A percentile compares a stretch with the other conserved stretches of the same genome.
Conservation (phyloP, 2,888 invertebrate genomes). For the Polydrusus pterygomalis region DNA sequence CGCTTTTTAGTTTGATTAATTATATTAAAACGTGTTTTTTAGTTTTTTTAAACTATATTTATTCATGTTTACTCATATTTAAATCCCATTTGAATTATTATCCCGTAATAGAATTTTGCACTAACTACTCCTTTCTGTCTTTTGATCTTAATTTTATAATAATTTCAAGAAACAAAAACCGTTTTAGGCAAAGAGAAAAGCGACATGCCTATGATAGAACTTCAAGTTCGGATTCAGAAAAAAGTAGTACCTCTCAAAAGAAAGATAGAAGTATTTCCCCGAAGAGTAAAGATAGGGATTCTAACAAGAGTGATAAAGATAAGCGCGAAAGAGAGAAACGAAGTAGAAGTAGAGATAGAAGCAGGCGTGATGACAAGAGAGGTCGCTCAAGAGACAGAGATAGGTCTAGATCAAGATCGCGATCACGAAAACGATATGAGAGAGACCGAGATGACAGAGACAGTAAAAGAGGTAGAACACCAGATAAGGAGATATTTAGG, state of each 20-base stretch:
- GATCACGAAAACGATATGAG: conserved; percentile 30
- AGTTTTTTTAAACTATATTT: too few species aligned
- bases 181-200: conserved; percentile 86
- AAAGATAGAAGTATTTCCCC: conserved; percentile 46
- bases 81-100: too few species aligned
- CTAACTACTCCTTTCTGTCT: too few species aligned
- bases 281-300: conserved; percentile 37
- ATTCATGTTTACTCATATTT: too few species aligned
- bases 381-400: conserved; percentile 29
- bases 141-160: too few species aligned
- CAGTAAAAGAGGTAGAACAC: conserved; percentile 34
- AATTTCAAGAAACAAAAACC: not conserved
- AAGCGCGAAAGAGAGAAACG: conserved; percentile 37
- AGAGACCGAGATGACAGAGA: conserved; percentile 34
- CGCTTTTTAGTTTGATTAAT: too few species aligned
- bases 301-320: conserved; percentile 57
- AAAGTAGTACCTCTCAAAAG: conserved; percentile 38
- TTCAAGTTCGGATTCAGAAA: conserved; percentile 72
- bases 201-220: conserved; percentile 79
- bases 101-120: too few species aligned
- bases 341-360: conserved; percentile 39
- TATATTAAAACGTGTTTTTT: too few species aligned
- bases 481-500: conserved; percentile 34
- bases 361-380: conserved; percentile 17
- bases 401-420: conserved; percentile 41